phyloP scores from a whole-genome alignment of 2,797 vertebrate genomes.

The Buceros bicornis region DNA sequence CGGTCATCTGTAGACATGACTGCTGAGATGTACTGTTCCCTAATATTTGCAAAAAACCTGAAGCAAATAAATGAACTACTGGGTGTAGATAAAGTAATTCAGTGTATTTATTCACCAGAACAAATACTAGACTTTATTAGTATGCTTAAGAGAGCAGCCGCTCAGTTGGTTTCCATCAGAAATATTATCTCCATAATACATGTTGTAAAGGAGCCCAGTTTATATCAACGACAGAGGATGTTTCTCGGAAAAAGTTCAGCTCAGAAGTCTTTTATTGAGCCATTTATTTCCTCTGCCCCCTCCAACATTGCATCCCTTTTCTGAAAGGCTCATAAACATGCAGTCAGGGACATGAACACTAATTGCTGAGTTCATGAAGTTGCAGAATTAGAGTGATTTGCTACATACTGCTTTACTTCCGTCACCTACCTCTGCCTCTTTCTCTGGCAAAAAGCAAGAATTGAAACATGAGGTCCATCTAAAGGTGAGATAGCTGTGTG shows the following conservation, averaged over 20 bases:
- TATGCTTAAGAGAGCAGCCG: neutral
- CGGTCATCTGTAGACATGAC: neutral
- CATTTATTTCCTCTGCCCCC: neutral
- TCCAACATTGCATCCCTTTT: neutral
- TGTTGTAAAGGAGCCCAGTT: neutral
- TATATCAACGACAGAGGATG: neutral
- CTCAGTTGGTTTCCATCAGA: neutral
- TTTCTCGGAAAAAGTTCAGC: neutral
- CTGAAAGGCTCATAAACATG: neutral
- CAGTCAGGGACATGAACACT: neutral
- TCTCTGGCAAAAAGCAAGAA: slow-evolving; percentile 2
- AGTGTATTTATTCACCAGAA: neutral
- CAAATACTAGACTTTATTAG: neutral
- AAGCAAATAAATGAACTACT: slow-evolving; percentile 4
- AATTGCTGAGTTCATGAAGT: neutral
- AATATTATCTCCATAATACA: neutral
- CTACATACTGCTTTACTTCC: neutral
- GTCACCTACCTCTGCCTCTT: neutral
- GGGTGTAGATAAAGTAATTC: neutral
- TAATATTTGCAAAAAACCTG: slow-evolving; percentile 15
- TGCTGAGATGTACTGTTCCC: neutral
- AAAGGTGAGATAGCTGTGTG: slow-evolving; percentile 21
- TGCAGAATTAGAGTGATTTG: slow-evolving; percentile 25
- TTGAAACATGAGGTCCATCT: neutral
- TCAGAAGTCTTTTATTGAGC: neutral